phyloP scores from a whole-genome alignment of 2,113 vertebrate species.

The Nothoprocta pentlandii region DNA sequence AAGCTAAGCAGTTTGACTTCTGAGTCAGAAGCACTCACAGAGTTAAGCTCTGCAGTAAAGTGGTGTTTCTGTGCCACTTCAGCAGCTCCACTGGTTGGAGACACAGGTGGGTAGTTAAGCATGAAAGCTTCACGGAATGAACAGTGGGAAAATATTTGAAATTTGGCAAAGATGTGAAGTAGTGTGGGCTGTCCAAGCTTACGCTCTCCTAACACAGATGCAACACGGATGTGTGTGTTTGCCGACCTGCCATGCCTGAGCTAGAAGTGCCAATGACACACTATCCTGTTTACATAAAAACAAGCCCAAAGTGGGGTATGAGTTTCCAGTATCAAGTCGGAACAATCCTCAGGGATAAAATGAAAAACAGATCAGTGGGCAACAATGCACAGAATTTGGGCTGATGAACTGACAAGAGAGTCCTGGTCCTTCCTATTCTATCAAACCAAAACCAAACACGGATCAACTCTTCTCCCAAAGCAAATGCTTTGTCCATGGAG shows the following conservation, averaged over 20 bases:
- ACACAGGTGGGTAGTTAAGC: background rate
- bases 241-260: background rate
- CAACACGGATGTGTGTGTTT: background rate
- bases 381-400: background rate
- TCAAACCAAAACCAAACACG: background rate
- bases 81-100: background rate
- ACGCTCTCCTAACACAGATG: background rate
- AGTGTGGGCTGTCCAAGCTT: background rate
- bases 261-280: background rate
- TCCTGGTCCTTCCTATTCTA: background rate
- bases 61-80: background rate
- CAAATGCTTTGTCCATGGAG: background rate
- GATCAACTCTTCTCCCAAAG: background rate
- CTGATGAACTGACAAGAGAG: background rate
- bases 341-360: background rate
- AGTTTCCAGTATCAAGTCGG: fast-evolving
- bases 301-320: background rate
- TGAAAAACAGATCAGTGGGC: background rate
- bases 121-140: background rate
- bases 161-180: background rate
- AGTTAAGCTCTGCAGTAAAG: background rate
- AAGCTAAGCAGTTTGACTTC: background rate
- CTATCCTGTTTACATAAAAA: background rate
- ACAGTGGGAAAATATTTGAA: background rate
- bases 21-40: background rate